A percentile compares a stretch with the other conserved stretches of the same genome.
Conservation (phyloP, 2,888 invertebrate genomes). For the Lasioglossum marginatum region DNA sequence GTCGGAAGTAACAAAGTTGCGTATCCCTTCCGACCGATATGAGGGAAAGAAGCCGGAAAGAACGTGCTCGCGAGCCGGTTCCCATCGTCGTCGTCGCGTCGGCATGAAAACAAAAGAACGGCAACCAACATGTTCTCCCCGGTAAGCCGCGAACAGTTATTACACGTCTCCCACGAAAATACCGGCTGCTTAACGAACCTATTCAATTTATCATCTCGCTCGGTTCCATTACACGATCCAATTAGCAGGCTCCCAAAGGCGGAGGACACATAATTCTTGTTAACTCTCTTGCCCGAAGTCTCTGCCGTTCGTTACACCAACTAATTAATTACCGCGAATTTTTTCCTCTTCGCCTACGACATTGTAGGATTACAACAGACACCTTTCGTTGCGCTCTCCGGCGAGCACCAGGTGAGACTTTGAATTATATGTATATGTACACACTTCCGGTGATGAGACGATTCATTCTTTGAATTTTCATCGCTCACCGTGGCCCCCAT, state of each 20-base stretch:
- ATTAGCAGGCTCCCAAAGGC: constrained; percentile 68
- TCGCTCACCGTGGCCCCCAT: not conserved
- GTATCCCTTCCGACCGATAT: constrained; percentile 34
- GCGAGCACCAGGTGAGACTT: not conserved
- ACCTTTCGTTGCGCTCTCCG: not conserved
- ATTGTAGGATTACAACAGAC: not conserved
- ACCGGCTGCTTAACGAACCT: constrained; percentile 65
- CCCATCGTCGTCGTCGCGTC: not conserved
- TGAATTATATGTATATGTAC: not conserved
- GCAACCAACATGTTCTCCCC: not conserved
- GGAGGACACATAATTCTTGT: constrained; percentile 70
- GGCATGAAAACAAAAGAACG: constrained; percentile 29
- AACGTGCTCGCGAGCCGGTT: constrained; percentile 1
- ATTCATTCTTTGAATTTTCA: constrained; percentile 15
- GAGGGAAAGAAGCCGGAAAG: constrained; percentile 2
- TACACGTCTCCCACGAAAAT: constrained; percentile 59
- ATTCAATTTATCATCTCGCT: constrained; percentile 67
- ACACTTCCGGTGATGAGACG: not conserved
- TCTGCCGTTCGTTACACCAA: constrained; percentile 64
- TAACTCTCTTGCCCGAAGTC: constrained; percentile 61
- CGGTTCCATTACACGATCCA: constrained; percentile 70
- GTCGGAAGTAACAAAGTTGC: constrained; percentile 40
- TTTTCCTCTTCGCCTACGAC: constrained; percentile 25
- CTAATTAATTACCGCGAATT: constrained; percentile 65
- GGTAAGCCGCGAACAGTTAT: constrained; percentile 54